phyloP scores from a whole-genome alignment of 1,140 invertebrate species.

The Drosophila arizonae region DNA sequence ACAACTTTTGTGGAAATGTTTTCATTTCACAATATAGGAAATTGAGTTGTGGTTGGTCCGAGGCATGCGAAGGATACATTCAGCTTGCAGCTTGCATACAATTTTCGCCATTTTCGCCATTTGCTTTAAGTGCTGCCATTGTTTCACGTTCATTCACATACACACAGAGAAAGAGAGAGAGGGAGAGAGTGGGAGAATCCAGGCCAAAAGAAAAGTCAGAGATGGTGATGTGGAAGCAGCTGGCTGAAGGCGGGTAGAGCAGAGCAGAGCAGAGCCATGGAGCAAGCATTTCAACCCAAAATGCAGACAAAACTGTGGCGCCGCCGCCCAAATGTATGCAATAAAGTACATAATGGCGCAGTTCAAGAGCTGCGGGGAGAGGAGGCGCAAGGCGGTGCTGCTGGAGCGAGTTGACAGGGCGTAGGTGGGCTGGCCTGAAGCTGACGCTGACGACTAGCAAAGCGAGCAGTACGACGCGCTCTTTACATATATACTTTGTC shows the following conservation, averaged over 20 bases:
- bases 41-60: background rate
- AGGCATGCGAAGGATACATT: conserved; percentile 19
- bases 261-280: conserved; percentile 53
- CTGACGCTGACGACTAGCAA: conserved; percentile 34
- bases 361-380: conserved; percentile 64
- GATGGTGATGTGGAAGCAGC: conserved; percentile 27
- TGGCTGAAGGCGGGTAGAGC: background rate
- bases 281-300: conserved; percentile 57
- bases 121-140: conserved; percentile 78
- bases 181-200: conserved; percentile 55
- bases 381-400: background rate
- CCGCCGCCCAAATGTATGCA: conserved; percentile 71
- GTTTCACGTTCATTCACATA: conserved; percentile 54
- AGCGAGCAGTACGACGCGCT: conserved; percentile 47
- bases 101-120: conserved; percentile 79
- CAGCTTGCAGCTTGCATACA: conserved; percentile 67
- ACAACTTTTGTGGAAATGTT: conserved; percentile 35
- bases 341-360: conserved; percentile 79
- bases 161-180: background rate
- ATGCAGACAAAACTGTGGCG: conserved; percentile 55
- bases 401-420: background rate
- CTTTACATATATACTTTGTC: background rate
- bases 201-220: conserved; percentile 61
- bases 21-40: conserved; percentile 12
- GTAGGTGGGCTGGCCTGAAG: conserved; percentile 20